Evolutionary conservation across 2,797 vertebrate genomes (phyloP).

Genomic region (Phoebastria nigripes): DNA sequence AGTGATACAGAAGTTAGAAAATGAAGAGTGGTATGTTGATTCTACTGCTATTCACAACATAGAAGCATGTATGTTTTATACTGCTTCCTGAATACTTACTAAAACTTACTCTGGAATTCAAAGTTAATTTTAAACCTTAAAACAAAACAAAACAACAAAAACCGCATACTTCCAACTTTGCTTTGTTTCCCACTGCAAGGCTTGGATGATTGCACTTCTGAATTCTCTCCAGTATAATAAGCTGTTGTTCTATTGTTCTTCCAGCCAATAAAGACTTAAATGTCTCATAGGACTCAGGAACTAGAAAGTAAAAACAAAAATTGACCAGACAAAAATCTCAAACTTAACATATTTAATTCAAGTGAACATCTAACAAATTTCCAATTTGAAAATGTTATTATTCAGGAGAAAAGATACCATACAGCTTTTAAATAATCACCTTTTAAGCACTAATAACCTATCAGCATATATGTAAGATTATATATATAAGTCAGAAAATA

Average conservation of each 20-base stretch:
- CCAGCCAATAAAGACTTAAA: conserved; percentile 80
- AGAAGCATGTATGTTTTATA: neutral
- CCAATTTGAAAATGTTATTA: neutral
- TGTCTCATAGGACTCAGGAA: conserved; percentile 80
- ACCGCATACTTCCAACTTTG: conserved; percentile 84
- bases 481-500: neutral
- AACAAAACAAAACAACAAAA: neutral
- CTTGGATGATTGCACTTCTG: conserved; percentile 92
- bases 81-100: neutral
- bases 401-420: neutral
- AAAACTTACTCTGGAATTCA: neutral
- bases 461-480: neutral
- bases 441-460: neutral
- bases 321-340: neutral
- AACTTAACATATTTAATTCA: neutral
- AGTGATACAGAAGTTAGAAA: neutral
- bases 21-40: neutral
- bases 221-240: conserved; percentile 86
- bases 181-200: conserved; percentile 88
- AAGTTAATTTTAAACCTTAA: neutral
- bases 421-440: neutral
- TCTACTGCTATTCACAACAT: neutral
- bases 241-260: conserved; percentile 82
- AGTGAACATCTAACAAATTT: neutral
- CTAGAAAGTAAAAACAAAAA: conserved; percentile 64